These are phyloP conservation scores for Thunnus albacares DNA, from an alignment of 2,797 vertebrate genomes.

Conservation along the genomic window DNA sequence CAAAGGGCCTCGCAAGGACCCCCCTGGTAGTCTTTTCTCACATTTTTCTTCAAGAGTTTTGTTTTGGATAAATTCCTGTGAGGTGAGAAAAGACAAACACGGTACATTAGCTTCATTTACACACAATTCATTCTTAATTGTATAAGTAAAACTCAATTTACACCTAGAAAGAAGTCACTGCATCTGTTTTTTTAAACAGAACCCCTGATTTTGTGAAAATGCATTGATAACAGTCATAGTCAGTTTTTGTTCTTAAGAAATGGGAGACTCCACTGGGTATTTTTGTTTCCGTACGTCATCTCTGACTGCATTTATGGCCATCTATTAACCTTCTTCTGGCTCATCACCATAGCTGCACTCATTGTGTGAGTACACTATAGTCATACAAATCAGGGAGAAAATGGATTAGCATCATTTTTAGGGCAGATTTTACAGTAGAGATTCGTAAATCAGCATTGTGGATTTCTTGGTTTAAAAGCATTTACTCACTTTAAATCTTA, in stretches of 20 bases:
- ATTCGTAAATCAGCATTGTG: slow-evolving; percentile 17
- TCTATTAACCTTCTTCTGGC: not conserved
- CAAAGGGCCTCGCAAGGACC: not conserved
- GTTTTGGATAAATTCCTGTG: slow-evolving; percentile 8
- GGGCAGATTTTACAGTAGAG: slow-evolving; percentile 11
- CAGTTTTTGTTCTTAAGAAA: not conserved
- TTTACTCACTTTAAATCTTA: slow-evolving; percentile 25
- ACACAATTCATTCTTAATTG: slow-evolving; percentile 8
- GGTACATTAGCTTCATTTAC: slow-evolving; percentile 21
- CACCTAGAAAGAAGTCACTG: not conserved
- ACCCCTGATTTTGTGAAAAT: slow-evolving; percentile 14
- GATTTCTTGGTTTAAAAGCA: slow-evolving; percentile 23
- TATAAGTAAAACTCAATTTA: not conserved
- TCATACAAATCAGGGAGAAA: not conserved
- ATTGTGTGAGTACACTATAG: slow-evolving; percentile 1
- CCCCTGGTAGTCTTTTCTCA: not conserved
- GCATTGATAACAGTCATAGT: not conserved
- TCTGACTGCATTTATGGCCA: slow-evolving; percentile 16
- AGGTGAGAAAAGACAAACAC: slow-evolving; percentile 8
- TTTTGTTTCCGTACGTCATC: slow-evolving; percentile 4
- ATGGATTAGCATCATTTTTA: slow-evolving; percentile 12
- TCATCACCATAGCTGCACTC: not conserved
- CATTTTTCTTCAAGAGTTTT: slow-evolving; percentile 3
- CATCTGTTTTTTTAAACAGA: slow-evolving; percentile 14
- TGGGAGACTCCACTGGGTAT: not conserved